Evolutionary conservation across 2,113 vertebrate genomes (phyloP), one percentile per base, ranked within the genome.

Genomic region (Onychorhynchus coronatus): DNA sequence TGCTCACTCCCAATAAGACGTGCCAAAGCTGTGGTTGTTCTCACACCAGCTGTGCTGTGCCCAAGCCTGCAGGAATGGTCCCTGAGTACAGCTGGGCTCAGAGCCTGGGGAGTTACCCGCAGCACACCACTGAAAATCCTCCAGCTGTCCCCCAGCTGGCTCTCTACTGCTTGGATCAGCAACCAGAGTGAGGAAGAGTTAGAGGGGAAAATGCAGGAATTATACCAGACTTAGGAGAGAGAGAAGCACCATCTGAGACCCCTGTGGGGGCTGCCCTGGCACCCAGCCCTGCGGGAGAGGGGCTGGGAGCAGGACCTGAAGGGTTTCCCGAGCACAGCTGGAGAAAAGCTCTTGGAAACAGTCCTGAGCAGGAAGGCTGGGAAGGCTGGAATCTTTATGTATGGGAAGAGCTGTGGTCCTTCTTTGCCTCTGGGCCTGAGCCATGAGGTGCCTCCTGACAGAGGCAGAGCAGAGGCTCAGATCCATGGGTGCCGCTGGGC

Each of bases 1-100:
- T n/a, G 1, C 49, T 55, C 0, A 0, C 63, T 35, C 47, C 56
- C 23, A 1, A 28, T 27, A 11, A 28, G 72, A 27, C 0, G 3
- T 56, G 44, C 41, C 63, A 11, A 72, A 62, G 67, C 71, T 72
- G 89, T 11, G 39, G 42, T 13, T 50, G 39, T 28, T 39, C 66
- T 67, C 0, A 0, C 18, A 15, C 7, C 52, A 58, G 28, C 61
- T 66, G 68, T 46, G 19, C 81, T 22, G 31, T 14, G 74, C 33
- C 39, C 24, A 12, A 52, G 42, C 28, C 37, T 6, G 41, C 39
- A 18, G 88, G 39, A 85, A 52, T 9, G 31, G 25, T 66, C 33
- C 53, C 42, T 30, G 15, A n/a, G 16, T 65, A 58, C 55, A 58
- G 53, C n/a, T 61, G 78, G 84, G 61, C 65, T 73, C 11, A 3